Conservation (phyloP, 2,797 vertebrate genomes). For the Eulemur mongoz region DNA sequence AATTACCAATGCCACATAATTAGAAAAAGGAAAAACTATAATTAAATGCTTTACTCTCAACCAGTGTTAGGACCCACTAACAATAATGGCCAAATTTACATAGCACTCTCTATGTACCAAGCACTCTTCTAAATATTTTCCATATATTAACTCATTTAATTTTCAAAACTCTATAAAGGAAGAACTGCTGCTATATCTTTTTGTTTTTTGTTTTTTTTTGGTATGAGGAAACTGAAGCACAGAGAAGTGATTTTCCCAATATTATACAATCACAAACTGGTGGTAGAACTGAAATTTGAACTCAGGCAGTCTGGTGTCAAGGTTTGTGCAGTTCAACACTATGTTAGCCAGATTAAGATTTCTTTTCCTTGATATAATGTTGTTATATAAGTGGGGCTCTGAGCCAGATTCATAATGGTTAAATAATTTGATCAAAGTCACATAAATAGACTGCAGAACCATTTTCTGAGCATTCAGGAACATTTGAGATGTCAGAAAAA, state of each 20-base stretch:
- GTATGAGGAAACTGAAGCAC: not conserved
- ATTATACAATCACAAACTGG: not conserved
- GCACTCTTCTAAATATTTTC: not conserved
- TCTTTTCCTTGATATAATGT: not conserved
- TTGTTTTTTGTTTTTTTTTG: not conserved
- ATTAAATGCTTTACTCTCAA: constrained; percentile 22
- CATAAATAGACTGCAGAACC: not conserved
- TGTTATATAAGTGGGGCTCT: not conserved
- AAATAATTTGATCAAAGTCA: not conserved
- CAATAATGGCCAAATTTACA: not conserved
- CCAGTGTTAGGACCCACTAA: not conserved
- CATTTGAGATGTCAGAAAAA: not conserved
- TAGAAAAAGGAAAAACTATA: not conserved
- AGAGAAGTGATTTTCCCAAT: not conserved
- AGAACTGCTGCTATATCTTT: not conserved
- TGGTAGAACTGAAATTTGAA: not conserved
- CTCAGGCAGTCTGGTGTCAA: not conserved
- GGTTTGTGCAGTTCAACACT: not conserved
- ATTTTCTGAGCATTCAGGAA: not conserved
- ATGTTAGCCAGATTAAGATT: not conserved
- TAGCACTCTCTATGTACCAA: not conserved
- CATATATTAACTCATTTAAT: not conserved
- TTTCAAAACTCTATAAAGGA: not conserved
- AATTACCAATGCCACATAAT: not conserved
- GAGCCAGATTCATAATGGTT: not conserved